Conservation (phyloP, 2,113 vertebrate genomes). For the Callipepla squamata region DNA sequence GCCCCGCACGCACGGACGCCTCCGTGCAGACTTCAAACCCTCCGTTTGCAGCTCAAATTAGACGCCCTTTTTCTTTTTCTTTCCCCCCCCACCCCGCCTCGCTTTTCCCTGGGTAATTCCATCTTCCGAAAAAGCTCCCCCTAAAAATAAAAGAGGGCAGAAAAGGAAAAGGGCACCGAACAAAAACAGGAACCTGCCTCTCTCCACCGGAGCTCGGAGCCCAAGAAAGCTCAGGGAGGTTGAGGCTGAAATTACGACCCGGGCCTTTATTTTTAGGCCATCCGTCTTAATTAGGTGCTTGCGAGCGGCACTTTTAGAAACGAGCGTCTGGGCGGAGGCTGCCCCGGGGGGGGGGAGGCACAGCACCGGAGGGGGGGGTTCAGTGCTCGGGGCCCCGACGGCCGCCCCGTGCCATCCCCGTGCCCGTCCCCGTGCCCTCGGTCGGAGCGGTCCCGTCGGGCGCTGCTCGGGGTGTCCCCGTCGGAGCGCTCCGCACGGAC, state of each 20-base stretch:
- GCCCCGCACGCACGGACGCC: not conserved
- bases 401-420: too few species aligned
- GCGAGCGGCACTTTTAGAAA: not conserved
- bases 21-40: not conserved
- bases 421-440: not conserved
- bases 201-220: not conserved
- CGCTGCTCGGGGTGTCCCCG: not conserved
- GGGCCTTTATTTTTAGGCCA: constrained; percentile 55
- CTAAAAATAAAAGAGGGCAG: constrained; percentile 44
- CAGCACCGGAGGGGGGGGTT: too few species aligned
- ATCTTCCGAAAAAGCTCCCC: constrained; percentile 12
- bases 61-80: not conserved
- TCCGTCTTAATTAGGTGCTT: constrained; percentile 34
- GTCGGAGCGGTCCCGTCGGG: not conserved
- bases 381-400: not conserved
- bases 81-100: too few species aligned
- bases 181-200: not conserved
- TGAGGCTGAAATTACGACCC: constrained; percentile 17
- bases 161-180: not conserved
- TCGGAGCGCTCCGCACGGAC: not conserved
- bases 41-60: constrained; percentile 31
- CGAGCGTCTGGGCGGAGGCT: not conserved
- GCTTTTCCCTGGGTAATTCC: not conserved
- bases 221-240: not conserved
- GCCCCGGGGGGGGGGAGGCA: not conserved